These are phyloP conservation scores for Cuculus canorus DNA, from an alignment of 2,797 vertebrate genomes.

Conservation along the genomic window DNA sequence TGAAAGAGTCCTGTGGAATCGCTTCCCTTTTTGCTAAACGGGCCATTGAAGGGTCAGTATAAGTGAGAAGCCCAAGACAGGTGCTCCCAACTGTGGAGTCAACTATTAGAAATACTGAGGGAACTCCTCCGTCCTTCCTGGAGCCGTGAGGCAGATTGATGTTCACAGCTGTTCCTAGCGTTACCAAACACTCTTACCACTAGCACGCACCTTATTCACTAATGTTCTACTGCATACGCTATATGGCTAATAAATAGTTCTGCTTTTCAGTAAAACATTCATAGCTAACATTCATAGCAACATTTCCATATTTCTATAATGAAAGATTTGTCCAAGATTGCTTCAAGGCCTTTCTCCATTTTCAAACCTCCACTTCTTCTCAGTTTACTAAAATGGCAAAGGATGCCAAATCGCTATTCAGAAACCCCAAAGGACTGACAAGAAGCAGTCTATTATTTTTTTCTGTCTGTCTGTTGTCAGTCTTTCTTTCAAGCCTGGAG, in stretches of 20 bases:
- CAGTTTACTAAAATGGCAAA: constrained; percentile 30
- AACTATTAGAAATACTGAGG: constrained; percentile 33
- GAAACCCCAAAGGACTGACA: constrained; percentile 30
- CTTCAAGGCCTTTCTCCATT: constrained; percentile 59
- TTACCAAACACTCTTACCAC: constrained; percentile 48
- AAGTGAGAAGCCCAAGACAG: constrained; percentile 67
- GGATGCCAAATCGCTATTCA: constrained; percentile 9
- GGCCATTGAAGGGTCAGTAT: constrained; percentile 33
- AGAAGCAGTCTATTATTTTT: constrained; percentile 32
- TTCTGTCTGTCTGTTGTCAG: constrained; percentile 62
- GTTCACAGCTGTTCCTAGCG: constrained; percentile 60
- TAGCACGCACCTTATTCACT: constrained; percentile 39
- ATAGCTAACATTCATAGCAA: constrained; percentile 50
- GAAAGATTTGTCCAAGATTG: constrained; percentile 52
- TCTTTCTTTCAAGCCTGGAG: constrained; percentile 58
- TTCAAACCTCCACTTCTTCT: constrained; percentile 41
- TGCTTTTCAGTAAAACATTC: constrained; percentile 56
- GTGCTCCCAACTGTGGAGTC: constrained; percentile 47
- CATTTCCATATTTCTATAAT: constrained; percentile 48
- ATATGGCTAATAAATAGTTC: constrained; percentile 54
- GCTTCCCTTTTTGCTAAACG: constrained; percentile 34
- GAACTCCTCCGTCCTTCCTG: constrained; percentile 35
- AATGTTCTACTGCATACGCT: constrained; percentile 10
- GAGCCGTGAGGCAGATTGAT: constrained; percentile 48
- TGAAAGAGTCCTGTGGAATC: constrained; percentile 18